Evolutionary conservation across 2,888 invertebrate species (phyloP), one percentile per base, ranked within the genome.

Genomic region (Trachelus stipa): DNA sequence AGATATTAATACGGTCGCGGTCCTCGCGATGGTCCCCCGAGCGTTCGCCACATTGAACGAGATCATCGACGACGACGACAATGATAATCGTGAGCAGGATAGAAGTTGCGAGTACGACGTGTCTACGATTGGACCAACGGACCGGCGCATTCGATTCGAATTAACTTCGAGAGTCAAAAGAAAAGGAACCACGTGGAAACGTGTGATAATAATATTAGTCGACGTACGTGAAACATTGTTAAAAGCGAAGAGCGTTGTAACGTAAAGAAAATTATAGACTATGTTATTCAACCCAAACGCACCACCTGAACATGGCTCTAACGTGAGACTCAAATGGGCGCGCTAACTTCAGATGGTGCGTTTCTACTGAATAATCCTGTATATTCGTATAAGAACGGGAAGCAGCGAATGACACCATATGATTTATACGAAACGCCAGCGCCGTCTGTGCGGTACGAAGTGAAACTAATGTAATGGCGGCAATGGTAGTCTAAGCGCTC

Each of bases 11-110:
- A 79, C 85, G 69, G 80, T 83, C 81, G 76, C 82, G 81, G 82
- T 84, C 81, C 79, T 84, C 84, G 84, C 85, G 86, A 85, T 87
- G 85, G 86, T 86, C 86, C 85, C 81, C 77, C 81, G 78, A 81
- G 81, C 79, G 78, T 75, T 80, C 79, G 78, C 78, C 79, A 73
- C 71, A 71, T 73, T n/a, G 77, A 30, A 75, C 33, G 35, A 75
- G 15, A 34, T 33, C 31, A 71, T 23, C 33, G 34, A 9, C 12
- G 71, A 40, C 34, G 69, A 79, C 23, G 35, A 74, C 34, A 35
- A 35, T 23, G 74, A 35, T 71, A 30, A 23, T 30, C 9, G 71
- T 9, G 30, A 74, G 11, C 23, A 30, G 15, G 34, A 35, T 34
- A 73, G 74, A 74, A 56, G 56, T 56, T 23, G 9, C 23, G 56